These are phyloP conservation scores for Indri indri DNA, from an alignment of 2,113 vertebrate genomes.

Conservation along the genomic window DNA sequence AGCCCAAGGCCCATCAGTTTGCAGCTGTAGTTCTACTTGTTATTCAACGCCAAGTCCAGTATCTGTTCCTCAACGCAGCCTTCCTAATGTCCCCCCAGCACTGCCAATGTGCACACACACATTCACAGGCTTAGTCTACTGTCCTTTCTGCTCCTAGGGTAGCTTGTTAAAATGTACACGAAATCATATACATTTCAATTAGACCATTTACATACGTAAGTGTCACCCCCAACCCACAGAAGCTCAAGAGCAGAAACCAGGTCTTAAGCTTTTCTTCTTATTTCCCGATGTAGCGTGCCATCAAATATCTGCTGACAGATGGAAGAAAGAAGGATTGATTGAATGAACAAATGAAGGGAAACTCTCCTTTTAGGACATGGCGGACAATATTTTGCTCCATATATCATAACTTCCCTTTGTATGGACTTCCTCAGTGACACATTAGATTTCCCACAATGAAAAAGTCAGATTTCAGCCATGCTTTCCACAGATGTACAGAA, in stretches of 20 bases:
- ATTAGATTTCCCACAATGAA: constrained; percentile 37
- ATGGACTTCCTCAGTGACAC: neutral
- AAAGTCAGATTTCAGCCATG: constrained; percentile 22
- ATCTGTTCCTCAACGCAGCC: neutral
- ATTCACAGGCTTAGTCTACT: neutral
- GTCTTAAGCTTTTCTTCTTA: neutral
- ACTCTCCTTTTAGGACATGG: neutral
- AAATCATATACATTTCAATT: constrained; percentile 1
- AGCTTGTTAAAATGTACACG: neutral
- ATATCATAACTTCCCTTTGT: neutral
- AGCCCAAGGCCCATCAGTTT: neutral
- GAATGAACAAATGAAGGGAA: neutral
- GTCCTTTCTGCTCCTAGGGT: neutral
- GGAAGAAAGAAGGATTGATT: neutral
- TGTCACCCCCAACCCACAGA: neutral
- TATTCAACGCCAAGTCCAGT: neutral
- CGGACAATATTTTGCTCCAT: neutral
- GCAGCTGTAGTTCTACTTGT: neutral
- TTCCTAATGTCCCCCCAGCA: neutral
- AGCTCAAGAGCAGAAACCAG: neutral
- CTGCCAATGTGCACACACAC: fast-evolving
- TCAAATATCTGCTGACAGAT: neutral
- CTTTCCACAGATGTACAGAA: constrained; percentile 58
- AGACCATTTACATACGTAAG: neutral
- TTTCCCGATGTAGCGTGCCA: neutral